A percentile compares a stretch with the other conserved stretches of the same genome.
Conservation (phyloP, 2,113 vertebrate genomes). For the Thalassoma bifasciatum region DNA sequence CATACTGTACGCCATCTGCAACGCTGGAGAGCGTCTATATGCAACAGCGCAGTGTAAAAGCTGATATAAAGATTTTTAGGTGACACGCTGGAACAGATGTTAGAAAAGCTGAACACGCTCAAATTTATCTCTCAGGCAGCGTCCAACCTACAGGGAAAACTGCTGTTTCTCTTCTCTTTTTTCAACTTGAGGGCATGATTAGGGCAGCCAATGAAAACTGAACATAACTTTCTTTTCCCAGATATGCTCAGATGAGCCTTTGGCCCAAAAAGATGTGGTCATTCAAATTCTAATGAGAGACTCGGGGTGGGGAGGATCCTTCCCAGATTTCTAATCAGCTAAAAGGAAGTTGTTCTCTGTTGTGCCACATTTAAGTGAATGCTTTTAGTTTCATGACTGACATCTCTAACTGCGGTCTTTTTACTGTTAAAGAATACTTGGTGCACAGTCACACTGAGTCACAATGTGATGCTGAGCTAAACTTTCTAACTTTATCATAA, state of each 20-base stretch:
- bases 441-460: background rate
- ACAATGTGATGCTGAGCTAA: background rate
- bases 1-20: slow-evolving; percentile 44
- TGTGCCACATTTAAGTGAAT: background rate
- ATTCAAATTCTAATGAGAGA: slow-evolving; percentile 41
- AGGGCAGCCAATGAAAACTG: slow-evolving; percentile 37
- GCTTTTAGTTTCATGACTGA: slow-evolving; percentile 1
- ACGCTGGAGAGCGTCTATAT: background rate
- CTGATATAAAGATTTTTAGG: background rate
- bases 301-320: slow-evolving; percentile 3
- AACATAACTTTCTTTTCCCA: slow-evolving; percentile 11
- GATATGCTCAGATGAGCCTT: slow-evolving; percentile 16
- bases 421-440: background rate
- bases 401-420: background rate
- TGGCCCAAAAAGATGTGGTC: slow-evolving; percentile 7
- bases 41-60: background rate
- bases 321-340: background rate
- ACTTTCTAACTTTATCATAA: no score
- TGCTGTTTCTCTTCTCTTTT: background rate
- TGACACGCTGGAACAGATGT: background rate
- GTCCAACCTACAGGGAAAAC: background rate
- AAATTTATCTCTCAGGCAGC: background rate
- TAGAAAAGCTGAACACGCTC: slow-evolving; percentile 1
- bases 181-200: slow-evolving; percentile 14
- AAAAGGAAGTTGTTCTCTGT: background rate